These are phyloP conservation scores for Chloropsis cyanopogon DNA, from an alignment of 2,113 vertebrate species.

Conservation along the genomic window DNA sequence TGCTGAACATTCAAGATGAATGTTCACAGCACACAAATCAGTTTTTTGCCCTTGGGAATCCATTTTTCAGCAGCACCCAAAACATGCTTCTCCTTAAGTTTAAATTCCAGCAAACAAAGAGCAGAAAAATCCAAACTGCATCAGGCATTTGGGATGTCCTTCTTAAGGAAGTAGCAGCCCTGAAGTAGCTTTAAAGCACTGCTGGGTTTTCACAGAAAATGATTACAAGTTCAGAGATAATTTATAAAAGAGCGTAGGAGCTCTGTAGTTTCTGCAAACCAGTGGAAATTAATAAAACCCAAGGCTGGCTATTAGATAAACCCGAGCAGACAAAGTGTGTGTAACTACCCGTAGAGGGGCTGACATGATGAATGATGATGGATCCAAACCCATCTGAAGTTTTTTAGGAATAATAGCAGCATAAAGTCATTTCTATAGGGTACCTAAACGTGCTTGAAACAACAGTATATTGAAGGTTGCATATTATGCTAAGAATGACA, in stretches of 20 bases:
- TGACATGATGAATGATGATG: conserved; percentile 44
- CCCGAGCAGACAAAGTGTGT: conserved; percentile 7
- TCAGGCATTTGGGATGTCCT: neutral
- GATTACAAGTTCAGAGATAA: neutral
- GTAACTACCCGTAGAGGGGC: neutral
- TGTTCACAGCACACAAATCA: neutral
- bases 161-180: neutral
- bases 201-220: neutral
- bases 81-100: neutral
- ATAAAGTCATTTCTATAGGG: neutral
- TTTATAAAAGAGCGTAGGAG: neutral
- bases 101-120: neutral
- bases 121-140: neutral
- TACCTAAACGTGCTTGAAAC: neutral
- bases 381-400: conserved; percentile 8
- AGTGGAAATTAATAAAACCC: conserved; percentile 41
- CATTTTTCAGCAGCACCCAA: neutral
- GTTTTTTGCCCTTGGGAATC: neutral
- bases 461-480: neutral
- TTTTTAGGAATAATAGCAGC: conserved; percentile 15
- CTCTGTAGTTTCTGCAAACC: neutral
- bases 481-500: neutral
- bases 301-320: conserved; percentile 1
- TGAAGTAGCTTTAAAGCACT: neutral
- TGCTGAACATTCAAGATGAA: neutral